Percentiles rank a stretch among this genome's conserved stretches.
These are phyloP conservation scores for Oikopleura albicans DNA, from an alignment of 23 tunicate species.

Conservation along the genomic window DNA sequence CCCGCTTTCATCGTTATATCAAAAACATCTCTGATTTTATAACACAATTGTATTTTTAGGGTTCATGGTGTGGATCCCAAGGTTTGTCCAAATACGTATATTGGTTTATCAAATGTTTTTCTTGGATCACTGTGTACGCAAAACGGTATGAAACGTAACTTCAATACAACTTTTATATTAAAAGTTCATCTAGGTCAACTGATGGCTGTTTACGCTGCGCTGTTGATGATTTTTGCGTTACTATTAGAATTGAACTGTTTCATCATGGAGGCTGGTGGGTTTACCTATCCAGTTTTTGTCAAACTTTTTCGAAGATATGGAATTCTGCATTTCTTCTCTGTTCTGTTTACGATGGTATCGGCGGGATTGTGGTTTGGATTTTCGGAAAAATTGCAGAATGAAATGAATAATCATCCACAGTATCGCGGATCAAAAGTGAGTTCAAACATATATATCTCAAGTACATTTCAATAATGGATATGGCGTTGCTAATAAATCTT, in stretches of 20 bases:
- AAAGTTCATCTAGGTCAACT: background rate
- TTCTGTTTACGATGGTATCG: background rate
- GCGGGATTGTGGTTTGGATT: slow-evolving; percentile 15
- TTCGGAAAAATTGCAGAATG: background rate
- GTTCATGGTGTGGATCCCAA: background rate
- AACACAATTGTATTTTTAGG: background rate
- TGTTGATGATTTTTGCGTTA: background rate
- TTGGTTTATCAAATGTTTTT: slow-evolving; percentile 1
- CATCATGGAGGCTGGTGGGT: slow-evolving; percentile 12
- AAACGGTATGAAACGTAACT: background rate
- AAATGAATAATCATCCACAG: background rate
- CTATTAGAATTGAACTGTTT: background rate
- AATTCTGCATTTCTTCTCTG: background rate
- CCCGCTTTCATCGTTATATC: too few species aligned
- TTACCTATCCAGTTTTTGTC: background rate
- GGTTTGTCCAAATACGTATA: background rate
- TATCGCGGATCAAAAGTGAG: slow-evolving; percentile 3
- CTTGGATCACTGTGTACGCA: background rate
- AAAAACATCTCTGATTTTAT: too few species aligned
- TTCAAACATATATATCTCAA: too few species aligned
- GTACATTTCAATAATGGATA: too few species aligned
- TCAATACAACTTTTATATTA: background rate
- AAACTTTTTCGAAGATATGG: background rate
- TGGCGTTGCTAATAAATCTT: too few species aligned
- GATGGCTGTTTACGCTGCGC: background rate